Percentiles rank a stretch among this genome's conserved stretches.
Conservation (phyloP, 2,797 vertebrate species). For the Novumbra hubbsi region DNA sequence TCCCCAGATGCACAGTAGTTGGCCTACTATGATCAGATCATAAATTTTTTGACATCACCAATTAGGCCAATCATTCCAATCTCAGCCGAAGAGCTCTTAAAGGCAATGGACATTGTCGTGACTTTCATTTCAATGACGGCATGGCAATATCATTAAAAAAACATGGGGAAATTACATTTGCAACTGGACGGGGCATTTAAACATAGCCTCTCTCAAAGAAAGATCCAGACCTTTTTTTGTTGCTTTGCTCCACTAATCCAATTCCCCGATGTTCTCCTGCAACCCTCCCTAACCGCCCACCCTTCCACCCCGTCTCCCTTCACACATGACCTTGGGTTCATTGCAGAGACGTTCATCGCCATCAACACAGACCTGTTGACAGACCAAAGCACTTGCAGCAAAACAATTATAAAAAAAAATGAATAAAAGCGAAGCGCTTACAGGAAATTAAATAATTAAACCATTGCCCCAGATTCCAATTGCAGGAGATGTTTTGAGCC, state of each 20-base stretch:
- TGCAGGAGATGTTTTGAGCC: constrained; percentile 66
- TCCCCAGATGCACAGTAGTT: no score
- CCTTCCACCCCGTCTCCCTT: constrained; percentile 31
- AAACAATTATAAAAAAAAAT: constrained; percentile 46
- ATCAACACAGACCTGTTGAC: constrained; percentile 55
- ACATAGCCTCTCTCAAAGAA: neutral
- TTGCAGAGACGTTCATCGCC: constrained; percentile 44
- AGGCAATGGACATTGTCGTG: no score
- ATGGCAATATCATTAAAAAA: no score
- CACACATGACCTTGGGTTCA: constrained; percentile 41
- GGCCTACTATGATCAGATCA: no score
- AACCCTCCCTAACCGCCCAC: constrained; percentile 11
- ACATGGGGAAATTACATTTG: no score
- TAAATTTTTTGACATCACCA: no score
- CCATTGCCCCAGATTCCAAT: constrained; percentile 71
- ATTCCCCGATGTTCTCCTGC: neutral
- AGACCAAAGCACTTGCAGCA: constrained; percentile 15
- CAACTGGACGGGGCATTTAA: neutral
- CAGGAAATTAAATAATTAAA: constrained; percentile 67
- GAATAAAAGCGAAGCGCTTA: constrained; percentile 31
- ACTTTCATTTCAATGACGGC: no score
- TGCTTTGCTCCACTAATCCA: neutral
- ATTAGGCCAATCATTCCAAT: no score
- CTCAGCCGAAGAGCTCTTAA: no score
- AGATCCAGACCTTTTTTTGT: neutral